Percentiles rank a stretch among this genome's conserved stretches.
Evolutionary conservation across 2,797 vertebrate species (phyloP).

Genomic region (Mus spretus): DNA sequence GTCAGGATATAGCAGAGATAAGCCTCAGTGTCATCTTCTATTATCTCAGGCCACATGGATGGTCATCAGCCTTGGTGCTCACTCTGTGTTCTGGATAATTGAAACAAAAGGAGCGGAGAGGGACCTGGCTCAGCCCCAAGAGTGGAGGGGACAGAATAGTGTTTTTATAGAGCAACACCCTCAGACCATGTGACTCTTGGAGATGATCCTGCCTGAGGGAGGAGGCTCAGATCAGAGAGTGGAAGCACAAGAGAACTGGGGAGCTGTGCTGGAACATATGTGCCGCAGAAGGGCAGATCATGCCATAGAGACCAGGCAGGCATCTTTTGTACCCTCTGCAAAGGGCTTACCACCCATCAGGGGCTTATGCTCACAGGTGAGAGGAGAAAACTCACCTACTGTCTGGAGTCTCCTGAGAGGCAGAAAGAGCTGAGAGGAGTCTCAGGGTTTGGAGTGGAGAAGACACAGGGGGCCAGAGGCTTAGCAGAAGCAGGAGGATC

Average conservation of each 20-base stretch:
- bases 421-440: background rate
- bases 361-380: background rate
- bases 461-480: background rate
- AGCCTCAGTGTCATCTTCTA: background rate
- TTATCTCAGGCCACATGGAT: background rate
- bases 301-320: background rate
- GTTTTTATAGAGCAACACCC: background rate
- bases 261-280: background rate
- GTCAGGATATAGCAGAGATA: background rate
- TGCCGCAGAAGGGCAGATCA: background rate
- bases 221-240: background rate
- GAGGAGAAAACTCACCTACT: background rate
- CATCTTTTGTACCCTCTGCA: background rate
- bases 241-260: background rate
- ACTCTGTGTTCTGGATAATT: background rate
- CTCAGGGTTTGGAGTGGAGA: background rate
- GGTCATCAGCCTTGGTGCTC: background rate
- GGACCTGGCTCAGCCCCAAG: background rate
- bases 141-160: background rate
- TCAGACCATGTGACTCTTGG: background rate
- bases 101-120: background rate
- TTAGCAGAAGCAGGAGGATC: background rate
- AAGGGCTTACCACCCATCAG: background rate
- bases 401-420: background rate
- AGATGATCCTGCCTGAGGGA: no score